Base-by-base conservation (phyloP, 2,113 vertebrate species). In the Callocephalon fimbriatum region DNA sequence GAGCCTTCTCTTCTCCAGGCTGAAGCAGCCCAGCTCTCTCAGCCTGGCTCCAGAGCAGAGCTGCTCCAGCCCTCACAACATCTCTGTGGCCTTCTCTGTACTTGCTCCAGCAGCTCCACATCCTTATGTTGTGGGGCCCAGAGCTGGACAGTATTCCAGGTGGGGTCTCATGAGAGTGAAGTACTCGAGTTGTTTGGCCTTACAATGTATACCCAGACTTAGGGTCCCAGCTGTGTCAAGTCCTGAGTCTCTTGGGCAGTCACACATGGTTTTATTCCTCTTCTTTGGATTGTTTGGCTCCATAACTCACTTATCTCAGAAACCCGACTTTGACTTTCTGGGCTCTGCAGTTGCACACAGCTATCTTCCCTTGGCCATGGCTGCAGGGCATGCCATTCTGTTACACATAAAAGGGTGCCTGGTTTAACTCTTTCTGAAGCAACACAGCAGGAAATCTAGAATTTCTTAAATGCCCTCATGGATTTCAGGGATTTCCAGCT, bases 371-470 rank as follows among this genome's bases (percentile, higher is more conserved):
- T 26, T 4, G 44, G 53, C 40, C 21, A 7, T 35, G 16, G 51
- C n/a, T 38, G 65, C 40, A 15, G 47, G 48, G 13, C 32, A 65
- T 25, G 38, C 14, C 32, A 21, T 77, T 51, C 4, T 3, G 4
- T n/a, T 37, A 23, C 4, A 6, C 31, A 29, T 8, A 8, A 80
- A 47, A 44, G 2, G 8, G 2, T 2, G 2, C 14, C 26, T 77
- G 26, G 11, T 48, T 76, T 61, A 44, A 62, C 40, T 37, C 42
- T 77, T 93, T 77, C 26, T 32, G 32, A 9, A 32, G 19, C 19
- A 80, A 29, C 35, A 11, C 9, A 31, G 53, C 26, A 17, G 54
- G 66, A 79, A 63, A 23, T 18, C 22, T 1, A 2, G 4, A 8
- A 21, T 67, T n/a, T 63, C 50, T 71, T 18, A 9, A 38, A 26